A percentile compares a stretch with the other conserved stretches of the same genome.
Conservation (phyloP, 1,140 invertebrate genomes). For the Drosophila ambigua region DNA sequence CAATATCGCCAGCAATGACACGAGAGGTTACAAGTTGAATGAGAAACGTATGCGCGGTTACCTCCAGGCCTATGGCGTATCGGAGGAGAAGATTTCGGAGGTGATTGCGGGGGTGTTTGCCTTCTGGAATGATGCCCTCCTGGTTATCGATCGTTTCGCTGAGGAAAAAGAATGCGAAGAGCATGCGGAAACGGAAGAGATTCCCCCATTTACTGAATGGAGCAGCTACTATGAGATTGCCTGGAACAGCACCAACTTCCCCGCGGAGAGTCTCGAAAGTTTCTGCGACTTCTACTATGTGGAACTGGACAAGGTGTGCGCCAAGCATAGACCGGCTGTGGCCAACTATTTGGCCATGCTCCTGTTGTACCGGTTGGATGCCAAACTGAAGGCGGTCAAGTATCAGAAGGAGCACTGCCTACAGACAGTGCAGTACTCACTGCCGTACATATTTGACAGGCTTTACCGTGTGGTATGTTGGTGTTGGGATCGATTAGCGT, state of each 20-base stretch:
- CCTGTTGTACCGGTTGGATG: conserved; percentile 65
- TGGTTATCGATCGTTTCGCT: conserved; percentile 52
- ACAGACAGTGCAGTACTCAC: conserved; percentile 29
- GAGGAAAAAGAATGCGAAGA: conserved; percentile 42
- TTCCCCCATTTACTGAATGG: conserved; percentile 41
- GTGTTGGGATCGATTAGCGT: not conserved
- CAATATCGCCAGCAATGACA: conserved; percentile 55
- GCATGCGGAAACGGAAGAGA: not conserved
- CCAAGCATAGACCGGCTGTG: conserved; percentile 45
- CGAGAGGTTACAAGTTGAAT: conserved; percentile 60
- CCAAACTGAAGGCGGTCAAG: conserved; percentile 42
- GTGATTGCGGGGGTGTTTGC: conserved; percentile 60
- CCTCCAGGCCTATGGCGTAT: conserved; percentile 49
- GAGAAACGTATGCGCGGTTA: conserved; percentile 64
- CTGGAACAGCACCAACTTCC: conserved; percentile 52
- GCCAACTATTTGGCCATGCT: conserved; percentile 75
- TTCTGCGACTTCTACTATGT: conserved; percentile 62
- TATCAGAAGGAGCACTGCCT: conserved; percentile 82
- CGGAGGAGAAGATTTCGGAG: conserved; percentile 37
- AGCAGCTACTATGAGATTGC: conserved; percentile 64
- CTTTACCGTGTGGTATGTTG: conserved; percentile 48
- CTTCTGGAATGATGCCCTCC: conserved; percentile 60
- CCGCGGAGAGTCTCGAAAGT: not conserved
- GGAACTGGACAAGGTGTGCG: conserved; percentile 64
- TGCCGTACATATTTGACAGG: conserved; percentile 53